phyloP scores from a whole-genome alignment of 1,140 invertebrate species.

The Diabrotica virgifera region DNA sequence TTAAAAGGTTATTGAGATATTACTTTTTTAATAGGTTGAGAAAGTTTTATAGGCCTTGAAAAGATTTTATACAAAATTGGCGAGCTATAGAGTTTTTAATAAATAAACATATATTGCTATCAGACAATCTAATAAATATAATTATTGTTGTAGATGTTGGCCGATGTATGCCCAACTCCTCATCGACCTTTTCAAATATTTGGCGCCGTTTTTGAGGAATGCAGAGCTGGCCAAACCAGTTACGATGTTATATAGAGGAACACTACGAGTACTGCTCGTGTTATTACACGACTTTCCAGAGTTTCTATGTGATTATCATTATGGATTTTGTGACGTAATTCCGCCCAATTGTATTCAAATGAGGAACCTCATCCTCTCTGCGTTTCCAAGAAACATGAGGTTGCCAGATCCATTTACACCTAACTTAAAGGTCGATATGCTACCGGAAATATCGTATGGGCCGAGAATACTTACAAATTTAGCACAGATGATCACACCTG shows the following conservation, averaged over 20 bases:
- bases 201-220: conserved; percentile 95
- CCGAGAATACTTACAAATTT: conserved; percentile 91
- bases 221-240: conserved; percentile 93
- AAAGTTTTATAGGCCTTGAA: too few relatives aligned
- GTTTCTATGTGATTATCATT: conserved; percentile 98
- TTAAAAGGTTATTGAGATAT: too few relatives aligned
- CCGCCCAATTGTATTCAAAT: conserved; percentile 99
- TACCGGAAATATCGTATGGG: conserved; percentile 79
- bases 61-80: too few relatives aligned
- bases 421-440: conserved; percentile 93
- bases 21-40: too few relatives aligned
- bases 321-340: conserved; percentile 99
- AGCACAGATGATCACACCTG: conserved; percentile 79
- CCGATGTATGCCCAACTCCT: conserved; percentile 88
- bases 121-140: too few relatives aligned
- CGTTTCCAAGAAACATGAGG: conserved; percentile 96
- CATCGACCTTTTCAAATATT: conserved; percentile 94
- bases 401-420: conserved; percentile 97
- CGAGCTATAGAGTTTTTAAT: too few relatives aligned
- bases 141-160: conserved; percentile 59
- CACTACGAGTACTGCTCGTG: conserved; percentile 90
- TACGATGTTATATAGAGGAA: conserved; percentile 92
- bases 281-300: conserved; percentile 98
- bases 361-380: conserved; percentile 96
- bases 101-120: too few relatives aligned